Conservation (phyloP, 2,797 vertebrate species). For the Gila robusta region DNA sequence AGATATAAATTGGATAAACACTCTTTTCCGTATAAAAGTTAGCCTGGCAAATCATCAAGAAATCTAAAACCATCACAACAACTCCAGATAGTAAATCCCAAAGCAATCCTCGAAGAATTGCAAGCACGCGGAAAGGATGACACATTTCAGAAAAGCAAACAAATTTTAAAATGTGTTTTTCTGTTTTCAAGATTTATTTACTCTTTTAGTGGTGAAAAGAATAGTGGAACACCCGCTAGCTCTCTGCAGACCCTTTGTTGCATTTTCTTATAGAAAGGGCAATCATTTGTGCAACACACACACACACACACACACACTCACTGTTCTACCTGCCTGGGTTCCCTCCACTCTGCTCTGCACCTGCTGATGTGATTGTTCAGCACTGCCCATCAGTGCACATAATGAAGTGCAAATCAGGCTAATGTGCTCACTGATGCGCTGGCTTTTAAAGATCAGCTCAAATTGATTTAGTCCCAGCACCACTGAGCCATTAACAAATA, state of each 20-base stretch:
- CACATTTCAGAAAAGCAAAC: slow-evolving; percentile 48
- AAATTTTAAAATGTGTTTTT: slow-evolving; percentile 27
- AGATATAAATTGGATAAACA: slow-evolving; percentile 4
- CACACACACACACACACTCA: not conserved
- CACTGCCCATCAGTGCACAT: slow-evolving; percentile 70
- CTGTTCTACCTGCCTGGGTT: slow-evolving; percentile 36
- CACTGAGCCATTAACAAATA: slow-evolving; percentile 64
- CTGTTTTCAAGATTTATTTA: slow-evolving; percentile 24
- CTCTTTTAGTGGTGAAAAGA: slow-evolving; percentile 39
- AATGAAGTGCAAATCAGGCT: slow-evolving; percentile 75
- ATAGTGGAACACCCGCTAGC: slow-evolving; percentile 45
- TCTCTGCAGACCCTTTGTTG: slow-evolving; percentile 54
- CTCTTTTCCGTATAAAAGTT: slow-evolving; percentile 48
- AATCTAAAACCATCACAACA: slow-evolving; percentile 49
- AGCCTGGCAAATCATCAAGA: slow-evolving; percentile 49
- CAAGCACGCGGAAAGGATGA: slow-evolving; percentile 35
- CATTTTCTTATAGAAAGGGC: slow-evolving; percentile 55
- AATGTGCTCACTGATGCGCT: slow-evolving; percentile 72
- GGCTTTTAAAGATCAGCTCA: slow-evolving; percentile 72
- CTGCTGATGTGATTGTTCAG: slow-evolving; percentile 68
- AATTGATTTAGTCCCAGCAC: slow-evolving; percentile 74
- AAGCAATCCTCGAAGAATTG: slow-evolving; percentile 48
- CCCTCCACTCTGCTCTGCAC: slow-evolving; percentile 56
- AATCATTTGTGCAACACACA: slow-evolving; percentile 56
- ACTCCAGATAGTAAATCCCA: slow-evolving; percentile 56